These are phyloP conservation scores for Drosophila rubida DNA, from an alignment of 2,888 invertebrate genomes.

Conservation along the genomic window DNA sequence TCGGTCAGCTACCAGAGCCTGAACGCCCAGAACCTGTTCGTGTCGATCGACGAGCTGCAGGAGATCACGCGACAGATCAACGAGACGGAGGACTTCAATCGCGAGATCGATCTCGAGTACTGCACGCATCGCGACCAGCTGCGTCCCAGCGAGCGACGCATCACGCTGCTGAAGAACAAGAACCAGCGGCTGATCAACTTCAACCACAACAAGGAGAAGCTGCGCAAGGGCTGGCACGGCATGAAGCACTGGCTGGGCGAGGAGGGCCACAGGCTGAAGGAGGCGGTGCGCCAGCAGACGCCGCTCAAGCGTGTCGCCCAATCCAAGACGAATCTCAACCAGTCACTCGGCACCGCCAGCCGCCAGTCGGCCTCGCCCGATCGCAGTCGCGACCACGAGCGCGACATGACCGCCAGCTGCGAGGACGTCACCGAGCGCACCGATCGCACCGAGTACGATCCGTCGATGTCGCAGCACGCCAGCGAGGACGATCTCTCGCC, in stretches of 20 bases:
- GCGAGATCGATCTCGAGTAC: constrained; percentile 84
- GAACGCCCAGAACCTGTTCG: constrained; percentile 82
- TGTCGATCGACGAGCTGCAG: constrained; percentile 85
- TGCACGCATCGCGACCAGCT: constrained; percentile 84
- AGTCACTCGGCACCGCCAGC: constrained; percentile 43
- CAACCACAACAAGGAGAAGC: constrained; percentile 83
- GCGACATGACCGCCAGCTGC: constrained; percentile 59
- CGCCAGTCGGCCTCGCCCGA: constrained; percentile 64
- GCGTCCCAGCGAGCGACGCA: constrained; percentile 83
- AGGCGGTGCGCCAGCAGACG: constrained; percentile 84
- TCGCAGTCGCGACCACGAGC: constrained; percentile 22
- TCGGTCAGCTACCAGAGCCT: constrained; percentile 84
- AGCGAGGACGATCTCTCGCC: constrained; percentile 79
- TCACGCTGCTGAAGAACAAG: constrained; percentile 84
- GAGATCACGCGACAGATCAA: constrained; percentile 84
- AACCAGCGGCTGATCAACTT: constrained; percentile 83
- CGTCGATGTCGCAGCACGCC: constrained; percentile 66
- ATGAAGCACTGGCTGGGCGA: constrained; percentile 85
- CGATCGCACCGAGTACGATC: constrained; percentile 66
- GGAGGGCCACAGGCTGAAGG: constrained; percentile 82
- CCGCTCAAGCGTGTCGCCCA: constrained; percentile 82
- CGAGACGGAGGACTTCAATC: constrained; percentile 83
- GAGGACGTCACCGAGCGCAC: constrained; percentile 72
- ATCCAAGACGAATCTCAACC: constrained; percentile 73
- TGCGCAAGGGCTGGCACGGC: constrained; percentile 84